phyloP scores from a whole-genome alignment of 2,113 vertebrate species.

The Willisornis vidua region DNA sequence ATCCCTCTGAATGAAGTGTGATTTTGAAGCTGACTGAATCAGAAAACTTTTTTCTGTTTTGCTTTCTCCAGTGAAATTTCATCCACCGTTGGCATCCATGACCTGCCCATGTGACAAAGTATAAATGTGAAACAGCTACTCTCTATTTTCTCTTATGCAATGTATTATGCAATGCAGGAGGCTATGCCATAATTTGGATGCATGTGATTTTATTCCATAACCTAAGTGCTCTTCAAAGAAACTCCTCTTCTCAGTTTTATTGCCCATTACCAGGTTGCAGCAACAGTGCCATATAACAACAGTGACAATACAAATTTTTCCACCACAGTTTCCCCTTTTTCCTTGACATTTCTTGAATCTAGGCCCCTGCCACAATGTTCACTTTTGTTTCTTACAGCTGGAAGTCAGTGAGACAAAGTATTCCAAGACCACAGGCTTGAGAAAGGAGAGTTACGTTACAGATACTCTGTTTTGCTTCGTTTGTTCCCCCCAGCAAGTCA shows the following conservation, averaged over 20 bases:
- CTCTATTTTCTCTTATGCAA: slow-evolving; percentile 60
- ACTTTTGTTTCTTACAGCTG: not conserved
- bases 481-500: not conserved
- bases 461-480: not conserved
- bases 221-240: slow-evolving; percentile 24
- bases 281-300: not conserved
- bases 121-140: slow-evolving; percentile 56
- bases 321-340: not conserved
- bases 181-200: slow-evolving; percentile 43
- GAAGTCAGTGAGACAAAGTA: not conserved
- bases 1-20: not conserved
- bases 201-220: slow-evolving; percentile 35
- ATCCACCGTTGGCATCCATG: slow-evolving; percentile 38
- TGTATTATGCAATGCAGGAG: slow-evolving; percentile 50
- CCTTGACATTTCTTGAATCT: not conserved
- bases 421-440: not conserved
- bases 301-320: not conserved
- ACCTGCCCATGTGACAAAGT: slow-evolving; percentile 45
- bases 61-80: slow-evolving; percentile 45
- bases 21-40: slow-evolving; percentile 37
- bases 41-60: not conserved
- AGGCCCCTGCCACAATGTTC: not conserved
- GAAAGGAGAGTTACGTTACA: not conserved
- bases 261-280: not conserved
- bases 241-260: not conserved